Conservation (phyloP, 2,113 vertebrate genomes). For the Dendrocopos noguchii region DNA sequence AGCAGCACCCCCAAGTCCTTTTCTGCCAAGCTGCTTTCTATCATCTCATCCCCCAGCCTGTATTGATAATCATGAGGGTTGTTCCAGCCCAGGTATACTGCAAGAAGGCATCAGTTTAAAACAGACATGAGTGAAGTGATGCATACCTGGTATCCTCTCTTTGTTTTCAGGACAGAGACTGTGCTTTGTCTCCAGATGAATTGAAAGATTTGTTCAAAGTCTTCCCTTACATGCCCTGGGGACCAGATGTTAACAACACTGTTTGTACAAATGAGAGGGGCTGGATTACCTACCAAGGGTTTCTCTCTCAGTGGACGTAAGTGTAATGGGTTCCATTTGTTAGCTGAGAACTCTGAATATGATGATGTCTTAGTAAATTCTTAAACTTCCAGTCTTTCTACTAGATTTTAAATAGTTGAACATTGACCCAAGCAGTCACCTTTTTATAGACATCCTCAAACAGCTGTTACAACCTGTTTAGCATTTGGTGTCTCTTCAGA, state of each 20-base stretch:
- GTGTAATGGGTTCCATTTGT: slow-evolving; percentile 46
- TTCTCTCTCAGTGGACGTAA: slow-evolving; percentile 99
- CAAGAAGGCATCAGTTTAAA: neutral
- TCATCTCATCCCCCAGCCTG: too few species aligned
- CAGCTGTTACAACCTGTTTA: neutral
- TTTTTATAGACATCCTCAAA: neutral
- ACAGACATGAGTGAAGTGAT: neutral
- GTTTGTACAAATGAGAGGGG: slow-evolving; percentile 95
- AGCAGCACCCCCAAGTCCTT: too few species aligned
- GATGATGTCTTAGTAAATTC: neutral
- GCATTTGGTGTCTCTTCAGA: neutral
- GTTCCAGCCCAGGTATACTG: neutral
- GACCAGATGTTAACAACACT: slow-evolving; percentile 96
- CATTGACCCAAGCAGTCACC: neutral
- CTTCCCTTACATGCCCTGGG: slow-evolving; percentile 99
- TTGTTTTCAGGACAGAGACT: slow-evolving; percentile 91
- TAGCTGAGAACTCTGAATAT: neutral
- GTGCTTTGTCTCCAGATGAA: slow-evolving; percentile 94
- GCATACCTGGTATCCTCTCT: neutral
- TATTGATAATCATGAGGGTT: too few species aligned
- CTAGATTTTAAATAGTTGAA: neutral
- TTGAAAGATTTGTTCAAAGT: slow-evolving; percentile 97
- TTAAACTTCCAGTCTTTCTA: neutral
- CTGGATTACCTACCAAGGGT: slow-evolving; percentile 99
- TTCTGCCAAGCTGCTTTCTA: too few species aligned